Percentiles rank a stretch among this genome's conserved stretches.
phyloP scores from a whole-genome alignment of 2,113 vertebrate species.

The Pavo muticus region DNA sequence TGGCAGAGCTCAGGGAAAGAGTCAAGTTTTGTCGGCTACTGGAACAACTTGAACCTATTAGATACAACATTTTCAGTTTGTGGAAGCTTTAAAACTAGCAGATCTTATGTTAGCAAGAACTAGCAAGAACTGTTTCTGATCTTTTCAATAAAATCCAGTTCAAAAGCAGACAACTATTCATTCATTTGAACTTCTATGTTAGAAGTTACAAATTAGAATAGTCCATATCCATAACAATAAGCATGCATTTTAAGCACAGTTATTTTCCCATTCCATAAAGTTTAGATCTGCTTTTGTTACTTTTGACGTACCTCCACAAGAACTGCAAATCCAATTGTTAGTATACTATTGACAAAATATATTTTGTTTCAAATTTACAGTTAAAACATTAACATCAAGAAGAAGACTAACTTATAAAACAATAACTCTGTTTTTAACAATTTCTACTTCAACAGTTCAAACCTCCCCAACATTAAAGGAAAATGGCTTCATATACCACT shows the following conservation, averaged over 20 bases:
- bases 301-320: neutral
- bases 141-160: neutral
- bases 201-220: neutral
- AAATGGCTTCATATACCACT: neutral
- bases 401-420: neutral
- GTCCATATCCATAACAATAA: neutral
- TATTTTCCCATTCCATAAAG: neutral
- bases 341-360: neutral
- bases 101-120: neutral
- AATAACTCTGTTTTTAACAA: neutral
- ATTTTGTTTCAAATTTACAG: neutral
- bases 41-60: slow-evolving; percentile 85
- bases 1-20: slow-evolving; percentile 85
- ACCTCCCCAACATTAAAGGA: neutral
- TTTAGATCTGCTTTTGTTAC: neutral
- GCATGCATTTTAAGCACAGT: neutral
- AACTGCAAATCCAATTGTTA: neutral
- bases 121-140: neutral
- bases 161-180: neutral
- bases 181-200: neutral
- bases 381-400: neutral
- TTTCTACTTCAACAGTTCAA: neutral
- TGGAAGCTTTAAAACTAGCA: neutral
- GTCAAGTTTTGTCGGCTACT: slow-evolving; percentile 87
- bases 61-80: neutral